phyloP scores from a whole-genome alignment of 2,888 invertebrate genomes.

The Cheilosia urbana region DNA sequence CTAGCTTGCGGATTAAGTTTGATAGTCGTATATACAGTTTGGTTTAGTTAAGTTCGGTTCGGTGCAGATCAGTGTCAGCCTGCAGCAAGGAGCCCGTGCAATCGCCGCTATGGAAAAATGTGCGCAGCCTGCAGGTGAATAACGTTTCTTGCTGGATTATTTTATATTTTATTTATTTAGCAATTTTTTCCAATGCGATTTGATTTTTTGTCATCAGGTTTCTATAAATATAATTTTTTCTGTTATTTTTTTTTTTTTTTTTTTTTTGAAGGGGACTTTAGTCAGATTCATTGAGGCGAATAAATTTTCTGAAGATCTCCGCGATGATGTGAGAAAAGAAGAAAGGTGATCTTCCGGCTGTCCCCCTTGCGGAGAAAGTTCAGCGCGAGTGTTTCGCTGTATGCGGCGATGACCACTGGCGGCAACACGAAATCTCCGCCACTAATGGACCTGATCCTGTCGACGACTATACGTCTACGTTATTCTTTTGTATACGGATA shows the following conservation, averaged over 20 bases:
- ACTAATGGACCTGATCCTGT: constrained; percentile 50
- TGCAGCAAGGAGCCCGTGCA: constrained; percentile 40
- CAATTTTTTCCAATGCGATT: constrained; percentile 35
- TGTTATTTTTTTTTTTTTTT: not conserved
- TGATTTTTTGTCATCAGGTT: constrained; percentile 39
- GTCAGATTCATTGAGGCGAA: constrained; percentile 40
- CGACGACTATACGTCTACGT: constrained; percentile 8
- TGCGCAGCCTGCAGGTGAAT: constrained; percentile 60
- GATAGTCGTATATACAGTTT: constrained; percentile 15
- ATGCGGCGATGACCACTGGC: constrained; percentile 50
- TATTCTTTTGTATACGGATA: constrained; percentile 15
- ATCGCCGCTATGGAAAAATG: constrained; percentile 63
- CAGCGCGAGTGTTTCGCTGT: constrained; percentile 15
- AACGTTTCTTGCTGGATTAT: constrained; percentile 10
- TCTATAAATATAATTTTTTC: not conserved
- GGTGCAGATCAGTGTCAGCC: constrained; percentile 47
- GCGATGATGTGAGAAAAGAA: constrained; percentile 36
- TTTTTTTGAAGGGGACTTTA: constrained; percentile 13
- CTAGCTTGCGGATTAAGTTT: constrained; percentile 10
- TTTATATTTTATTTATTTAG: constrained; percentile 37
- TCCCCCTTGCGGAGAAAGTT: constrained; percentile 62
- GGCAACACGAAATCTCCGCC: constrained; percentile 37
- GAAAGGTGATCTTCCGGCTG: constrained; percentile 38
- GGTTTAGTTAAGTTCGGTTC: constrained; percentile 50
- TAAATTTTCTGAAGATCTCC: constrained; percentile 37